Conservation (phyloP, 2,113 vertebrate species). For the Herpetotheres cachinnans region DNA sequence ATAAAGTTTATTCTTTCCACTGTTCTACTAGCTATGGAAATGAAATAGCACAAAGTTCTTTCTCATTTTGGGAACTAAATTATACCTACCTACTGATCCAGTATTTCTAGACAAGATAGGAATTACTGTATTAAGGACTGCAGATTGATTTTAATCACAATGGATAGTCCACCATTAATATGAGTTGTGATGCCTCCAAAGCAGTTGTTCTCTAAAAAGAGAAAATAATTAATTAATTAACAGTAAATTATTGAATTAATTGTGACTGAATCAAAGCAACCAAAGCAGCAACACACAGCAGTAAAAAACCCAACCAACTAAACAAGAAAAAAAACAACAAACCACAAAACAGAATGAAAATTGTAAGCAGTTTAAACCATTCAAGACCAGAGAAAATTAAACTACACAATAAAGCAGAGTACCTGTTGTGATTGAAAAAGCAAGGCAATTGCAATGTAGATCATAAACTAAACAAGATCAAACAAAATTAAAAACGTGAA, state of each 20-base stretch:
- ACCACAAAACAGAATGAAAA: constrained; percentile 37
- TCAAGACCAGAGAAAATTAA: constrained; percentile 56
- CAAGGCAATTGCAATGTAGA: constrained; percentile 2
- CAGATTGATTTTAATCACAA: constrained; percentile 68
- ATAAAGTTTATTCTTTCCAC: neutral
- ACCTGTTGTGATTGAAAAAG: neutral
- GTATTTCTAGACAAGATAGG: constrained; percentile 13
- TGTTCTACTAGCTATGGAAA: neutral
- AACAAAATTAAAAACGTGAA: neutral
- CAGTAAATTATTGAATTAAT: constrained; percentile 52
- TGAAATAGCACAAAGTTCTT: neutral
- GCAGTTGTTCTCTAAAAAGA: constrained; percentile 6
- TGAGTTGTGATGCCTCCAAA: constrained; percentile 59
- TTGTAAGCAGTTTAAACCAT: constrained; percentile 12
- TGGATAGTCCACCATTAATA: constrained; percentile 47
- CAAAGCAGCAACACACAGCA: neutral
- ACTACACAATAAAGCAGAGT: constrained; percentile 11
- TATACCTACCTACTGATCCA: neutral
- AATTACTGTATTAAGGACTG: constrained; percentile 15
- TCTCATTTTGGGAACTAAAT: constrained; percentile 1
- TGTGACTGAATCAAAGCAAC: neutral
- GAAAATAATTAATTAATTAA: constrained; percentile 60
- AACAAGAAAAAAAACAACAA: neutral
- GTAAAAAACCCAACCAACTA: neutral
- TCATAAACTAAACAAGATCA: neutral